phyloP scores from a whole-genome alignment of 2,888 invertebrate species.

The Nemapogon koenigi region DNA sequence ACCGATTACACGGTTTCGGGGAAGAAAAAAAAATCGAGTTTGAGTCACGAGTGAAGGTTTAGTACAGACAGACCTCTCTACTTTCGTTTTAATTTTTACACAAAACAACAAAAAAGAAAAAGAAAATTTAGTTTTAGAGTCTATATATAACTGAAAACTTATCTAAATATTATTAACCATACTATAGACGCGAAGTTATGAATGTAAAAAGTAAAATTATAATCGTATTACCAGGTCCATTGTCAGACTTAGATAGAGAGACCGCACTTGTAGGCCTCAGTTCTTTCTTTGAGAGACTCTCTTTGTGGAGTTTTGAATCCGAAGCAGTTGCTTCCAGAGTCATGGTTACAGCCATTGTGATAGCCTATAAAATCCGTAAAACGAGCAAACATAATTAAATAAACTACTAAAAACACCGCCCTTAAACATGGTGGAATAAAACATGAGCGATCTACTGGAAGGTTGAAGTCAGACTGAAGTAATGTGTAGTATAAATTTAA shows the following conservation, averaged over 20 bases:
- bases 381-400: background rate
- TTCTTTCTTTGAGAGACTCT: slow-evolving; percentile 45
- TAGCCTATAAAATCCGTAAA: background rate
- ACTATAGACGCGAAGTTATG: too few species aligned
- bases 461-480: slow-evolving; percentile 27
- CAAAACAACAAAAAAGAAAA: too few species aligned
- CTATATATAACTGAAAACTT: too few species aligned
- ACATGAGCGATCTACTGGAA: slow-evolving; percentile 25
- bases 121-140: too few species aligned
- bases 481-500: slow-evolving; percentile 29
- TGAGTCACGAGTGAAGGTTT: too few species aligned
- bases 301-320: slow-evolving; percentile 49
- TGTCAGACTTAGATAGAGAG: slow-evolving; percentile 49
- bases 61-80: too few species aligned
- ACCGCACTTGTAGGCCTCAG: slow-evolving; percentile 48
- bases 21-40: too few species aligned
- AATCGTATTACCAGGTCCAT: slow-evolving; percentile 32
- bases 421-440: background rate
- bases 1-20: too few species aligned
- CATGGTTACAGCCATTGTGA: slow-evolving; percentile 58
- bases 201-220: background rate
- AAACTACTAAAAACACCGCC: too few species aligned
- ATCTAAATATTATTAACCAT: too few species aligned
- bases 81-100: too few species aligned
- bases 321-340: slow-evolving; percentile 52